Conservation (phyloP, 2,113 vertebrate genomes). For the Myodes glareolus region DNA sequence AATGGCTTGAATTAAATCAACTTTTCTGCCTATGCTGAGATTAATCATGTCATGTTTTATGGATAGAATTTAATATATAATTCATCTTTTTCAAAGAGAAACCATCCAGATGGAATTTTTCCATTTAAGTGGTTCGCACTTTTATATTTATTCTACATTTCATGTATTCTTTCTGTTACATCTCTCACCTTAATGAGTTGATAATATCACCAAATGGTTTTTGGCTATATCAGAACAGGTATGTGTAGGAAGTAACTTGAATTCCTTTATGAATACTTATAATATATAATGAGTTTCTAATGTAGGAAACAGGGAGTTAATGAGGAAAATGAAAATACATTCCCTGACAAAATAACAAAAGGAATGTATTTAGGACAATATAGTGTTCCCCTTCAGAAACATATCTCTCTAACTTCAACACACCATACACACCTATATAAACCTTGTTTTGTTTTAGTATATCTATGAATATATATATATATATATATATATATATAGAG, state of each 20-base stretch:
- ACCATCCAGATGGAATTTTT: constrained; percentile 71
- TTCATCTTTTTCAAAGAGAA: constrained; percentile 72
- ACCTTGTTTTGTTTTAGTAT: background rate
- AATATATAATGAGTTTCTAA: constrained; percentile 73
- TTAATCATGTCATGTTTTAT: constrained; percentile 68
- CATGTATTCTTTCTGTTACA: constrained; percentile 76
- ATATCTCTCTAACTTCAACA: background rate
- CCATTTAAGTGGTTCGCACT: constrained; percentile 68
- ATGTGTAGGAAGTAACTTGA: constrained; percentile 75
- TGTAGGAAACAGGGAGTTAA: constrained; percentile 19
- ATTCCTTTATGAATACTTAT: constrained; percentile 61
- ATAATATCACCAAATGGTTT: constrained; percentile 81
- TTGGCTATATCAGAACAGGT: constrained; percentile 74
- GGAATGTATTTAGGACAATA: background rate
- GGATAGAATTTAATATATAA: constrained; percentile 64
- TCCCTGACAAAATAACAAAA: background rate
- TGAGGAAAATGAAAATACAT: background rate
- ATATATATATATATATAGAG: too few species aligned
- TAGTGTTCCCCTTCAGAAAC: background rate
- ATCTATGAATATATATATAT: background rate
- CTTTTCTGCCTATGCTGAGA: constrained; percentile 59
- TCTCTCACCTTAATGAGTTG: constrained; percentile 80
- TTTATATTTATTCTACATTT: constrained; percentile 76
- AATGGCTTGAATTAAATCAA: constrained; percentile 60
- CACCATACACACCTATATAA: background rate